These are phyloP conservation scores for Saccostrea echinata DNA, from an alignment of 1,140 invertebrate species.

Conservation along the genomic window DNA sequence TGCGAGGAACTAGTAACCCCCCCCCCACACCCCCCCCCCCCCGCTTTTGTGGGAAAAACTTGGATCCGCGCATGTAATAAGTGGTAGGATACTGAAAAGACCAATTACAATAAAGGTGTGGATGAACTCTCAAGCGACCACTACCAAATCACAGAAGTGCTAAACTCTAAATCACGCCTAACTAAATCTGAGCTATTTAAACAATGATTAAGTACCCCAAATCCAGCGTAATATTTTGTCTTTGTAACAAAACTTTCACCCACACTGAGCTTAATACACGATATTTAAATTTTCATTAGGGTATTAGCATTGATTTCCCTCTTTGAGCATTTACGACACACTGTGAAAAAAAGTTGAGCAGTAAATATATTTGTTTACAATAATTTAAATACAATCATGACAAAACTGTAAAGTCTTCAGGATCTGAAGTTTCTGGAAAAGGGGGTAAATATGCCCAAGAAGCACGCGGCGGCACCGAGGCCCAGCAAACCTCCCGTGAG, in stretches of 20 bases:
- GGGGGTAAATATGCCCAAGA: neutral
- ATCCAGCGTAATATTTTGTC: neutral
- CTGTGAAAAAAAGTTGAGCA: neutral
- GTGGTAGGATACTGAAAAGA: too few species aligned
- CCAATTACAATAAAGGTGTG: neutral
- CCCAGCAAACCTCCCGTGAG: neutral
- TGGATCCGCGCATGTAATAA: too few species aligned
- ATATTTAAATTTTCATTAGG: neutral
- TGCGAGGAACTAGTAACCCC: too few species aligned
- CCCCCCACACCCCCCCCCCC: too few species aligned
- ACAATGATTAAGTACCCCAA: neutral
- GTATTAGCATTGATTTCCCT: neutral
- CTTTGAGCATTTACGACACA: neutral
- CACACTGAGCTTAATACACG: neutral
- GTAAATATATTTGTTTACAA: neutral
- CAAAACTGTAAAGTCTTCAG: too few species aligned
- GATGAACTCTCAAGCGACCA: conserved; percentile 18
- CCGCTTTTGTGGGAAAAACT: too few species aligned
- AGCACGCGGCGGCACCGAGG: neutral
- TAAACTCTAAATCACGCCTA: conserved; percentile 8
- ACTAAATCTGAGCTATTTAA: conserved; percentile 25
- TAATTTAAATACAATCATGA: neutral
- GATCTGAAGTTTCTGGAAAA: neutral
- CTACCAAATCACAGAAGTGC: neutral
- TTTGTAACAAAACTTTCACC: neutral